phyloP scores from a whole-genome alignment of 1,140 invertebrate genomes.

The Dufourea novaeangliae region DNA sequence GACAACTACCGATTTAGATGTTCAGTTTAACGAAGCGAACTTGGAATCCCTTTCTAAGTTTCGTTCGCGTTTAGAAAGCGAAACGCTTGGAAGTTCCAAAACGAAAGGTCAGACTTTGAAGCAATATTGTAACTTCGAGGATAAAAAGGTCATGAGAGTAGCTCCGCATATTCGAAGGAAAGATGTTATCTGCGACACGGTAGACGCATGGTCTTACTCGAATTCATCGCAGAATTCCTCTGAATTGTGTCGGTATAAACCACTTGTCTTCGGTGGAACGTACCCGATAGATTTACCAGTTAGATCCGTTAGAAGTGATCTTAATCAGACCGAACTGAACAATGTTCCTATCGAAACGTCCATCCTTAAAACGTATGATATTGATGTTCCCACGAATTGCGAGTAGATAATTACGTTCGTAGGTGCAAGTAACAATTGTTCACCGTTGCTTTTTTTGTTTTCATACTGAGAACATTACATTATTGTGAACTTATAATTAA shows the following conservation, averaged over 20 bases:
- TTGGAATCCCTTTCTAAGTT: constrained; percentile 63
- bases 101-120: constrained; percentile 64
- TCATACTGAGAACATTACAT: neutral
- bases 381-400: constrained; percentile 83
- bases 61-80: constrained; percentile 51
- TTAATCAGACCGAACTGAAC: constrained; percentile 38
- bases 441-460: neutral
- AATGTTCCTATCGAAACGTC: constrained; percentile 21
- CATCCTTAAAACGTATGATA: constrained; percentile 83
- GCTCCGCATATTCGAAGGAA: constrained; percentile 79
- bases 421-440: constrained; percentile 9
- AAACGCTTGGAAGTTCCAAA: neutral
- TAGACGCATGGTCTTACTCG: constrained; percentile 82
- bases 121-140: constrained; percentile 78
- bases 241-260: constrained; percentile 79
- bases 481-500: neutral
- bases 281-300: constrained; percentile 89
- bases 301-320: constrained; percentile 53
- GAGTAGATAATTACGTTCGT: constrained; percentile 51
- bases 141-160: constrained; percentile 77
- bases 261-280: constrained; percentile 90
- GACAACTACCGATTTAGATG: constrained; percentile 78
- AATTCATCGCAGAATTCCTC: constrained; percentile 18
- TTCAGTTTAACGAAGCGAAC: constrained; percentile 73
- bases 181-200: constrained; percentile 84